Base-by-base conservation (phyloP, 1,140 invertebrate genomes). In the Heliconius hewitsoni region DNA sequence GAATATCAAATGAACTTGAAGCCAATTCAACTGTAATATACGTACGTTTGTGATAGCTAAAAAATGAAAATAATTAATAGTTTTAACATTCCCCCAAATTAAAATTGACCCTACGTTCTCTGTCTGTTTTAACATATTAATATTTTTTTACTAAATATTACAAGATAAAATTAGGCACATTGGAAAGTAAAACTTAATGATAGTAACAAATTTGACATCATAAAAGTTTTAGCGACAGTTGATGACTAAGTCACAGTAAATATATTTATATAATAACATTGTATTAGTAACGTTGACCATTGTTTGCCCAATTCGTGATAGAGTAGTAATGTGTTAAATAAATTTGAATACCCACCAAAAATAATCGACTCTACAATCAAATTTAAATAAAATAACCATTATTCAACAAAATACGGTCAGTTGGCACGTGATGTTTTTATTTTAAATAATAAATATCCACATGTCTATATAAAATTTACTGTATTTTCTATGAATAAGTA, bases 241-340 rank as follows among this genome's bases (percentile, higher is more conserved):
- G 55, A 46, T 81, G 79, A 81, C 71, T 77, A 81, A 81, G 16
- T 52, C 66, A 3, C 71, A 30, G 37, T 55, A 74, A 76, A 79
- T 74, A 74, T 73, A 83, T 81, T 81, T 80, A 77, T 76, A 82
- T 82, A 71, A 77, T 77, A 82, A 79, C 74, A 80, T 82, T 71
- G 77, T 77, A 82, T 82, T 80, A 81, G 52, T 83, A 80, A 80
- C 82, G 76, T 78, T 52, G 60, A 42, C 79, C 76, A 84, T 84
- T 84, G 83, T 84, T 46, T 73, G 73, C 78, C 83, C 34, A 76
- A 78, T 84, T 81, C 37, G 80, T 81, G 80, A 78, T 34, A 78
- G 37, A 74, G 76, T 71, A 76, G 55, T 78, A 76, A 71, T 81
- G 50, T 78, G 76, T 72, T 78, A 74, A 74, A 78, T 81, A 55